These are phyloP conservation scores for Standfussiana lucernea DNA, from an alignment of 2,888 invertebrate genomes.

Conservation along the genomic window DNA sequence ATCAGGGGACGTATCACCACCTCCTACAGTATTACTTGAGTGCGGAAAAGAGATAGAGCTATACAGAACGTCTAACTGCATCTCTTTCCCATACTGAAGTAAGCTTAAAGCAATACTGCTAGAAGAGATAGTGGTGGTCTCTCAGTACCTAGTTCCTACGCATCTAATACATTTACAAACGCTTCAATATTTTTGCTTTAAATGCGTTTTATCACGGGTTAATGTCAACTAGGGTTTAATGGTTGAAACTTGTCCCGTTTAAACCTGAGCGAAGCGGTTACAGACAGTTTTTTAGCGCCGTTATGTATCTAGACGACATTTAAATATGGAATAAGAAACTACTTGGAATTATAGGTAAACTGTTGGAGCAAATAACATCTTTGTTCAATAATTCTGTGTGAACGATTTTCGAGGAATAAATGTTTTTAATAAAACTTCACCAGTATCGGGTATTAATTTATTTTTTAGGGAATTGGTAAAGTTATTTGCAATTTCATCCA, in stretches of 20 bases:
- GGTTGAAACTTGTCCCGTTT: conserved; percentile 79
- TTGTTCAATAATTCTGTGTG: background rate
- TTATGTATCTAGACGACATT: conserved; percentile 77
- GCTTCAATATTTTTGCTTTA: conserved; percentile 71
- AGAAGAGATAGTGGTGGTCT: background rate
- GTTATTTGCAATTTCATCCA: conserved; percentile 18
- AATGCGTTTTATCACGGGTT: conserved; percentile 75
- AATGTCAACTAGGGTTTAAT: conserved; percentile 78
- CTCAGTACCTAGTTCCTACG: conserved; percentile 29
- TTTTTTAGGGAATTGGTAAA: background rate
- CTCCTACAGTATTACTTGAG: background rate
- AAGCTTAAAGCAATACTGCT: background rate
- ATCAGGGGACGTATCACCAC: conserved; percentile 10
- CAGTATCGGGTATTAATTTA: background rate
- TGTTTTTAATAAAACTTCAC: background rate
- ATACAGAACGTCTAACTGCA: background rate
- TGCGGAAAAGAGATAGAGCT: background rate
- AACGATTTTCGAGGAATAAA: background rate
- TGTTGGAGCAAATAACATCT: conserved; percentile 13
- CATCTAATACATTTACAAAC: conserved; percentile 60
- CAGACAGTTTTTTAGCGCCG: conserved; percentile 82
- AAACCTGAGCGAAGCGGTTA: conserved; percentile 78
- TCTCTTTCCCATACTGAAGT: background rate
- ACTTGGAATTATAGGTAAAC: conserved; percentile 67
- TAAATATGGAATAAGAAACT: conserved; percentile 81